Conservation (phyloP, 2,888 invertebrate species). For the Griposia aprilina region DNA sequence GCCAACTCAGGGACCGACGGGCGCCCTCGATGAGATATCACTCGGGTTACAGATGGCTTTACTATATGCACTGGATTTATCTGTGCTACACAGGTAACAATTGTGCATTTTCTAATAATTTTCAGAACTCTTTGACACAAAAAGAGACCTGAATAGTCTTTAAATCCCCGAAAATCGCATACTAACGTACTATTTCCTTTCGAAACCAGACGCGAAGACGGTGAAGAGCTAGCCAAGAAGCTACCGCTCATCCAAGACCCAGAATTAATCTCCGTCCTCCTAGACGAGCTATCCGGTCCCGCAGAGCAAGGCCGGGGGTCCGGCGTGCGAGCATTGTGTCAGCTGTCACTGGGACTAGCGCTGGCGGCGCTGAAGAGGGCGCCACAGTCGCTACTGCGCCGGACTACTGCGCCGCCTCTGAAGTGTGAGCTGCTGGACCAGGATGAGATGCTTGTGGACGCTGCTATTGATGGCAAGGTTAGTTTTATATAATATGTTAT, state of each 20-base stretch:
- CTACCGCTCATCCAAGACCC: constrained; percentile 92
- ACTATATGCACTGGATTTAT: constrained; percentile 95
- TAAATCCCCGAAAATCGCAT: too few species aligned
- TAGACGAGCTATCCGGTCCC: constrained; percentile 87
- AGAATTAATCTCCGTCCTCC: constrained; percentile 89
- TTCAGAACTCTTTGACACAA: too few species aligned
- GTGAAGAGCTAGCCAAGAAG: constrained; percentile 93
- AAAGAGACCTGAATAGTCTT: too few species aligned
- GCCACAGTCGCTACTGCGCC: constrained; percentile 80
- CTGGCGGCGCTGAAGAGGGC: constrained; percentile 85
- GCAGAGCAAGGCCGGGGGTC: constrained; percentile 48
- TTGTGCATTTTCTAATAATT: too few species aligned
- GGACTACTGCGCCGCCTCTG: constrained; percentile 58
- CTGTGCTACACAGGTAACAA: constrained; percentile 91
- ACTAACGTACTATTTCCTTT: neutral
- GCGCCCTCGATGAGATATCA: constrained; percentile 94
- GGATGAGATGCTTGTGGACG: constrained; percentile 95
- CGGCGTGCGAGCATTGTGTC: constrained; percentile 82
- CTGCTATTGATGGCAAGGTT: constrained; percentile 93
- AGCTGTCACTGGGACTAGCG: constrained; percentile 81
- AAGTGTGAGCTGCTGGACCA: constrained; percentile 91
- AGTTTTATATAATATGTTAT: neutral
- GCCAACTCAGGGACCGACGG: constrained; percentile 89
- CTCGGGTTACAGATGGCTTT: constrained; percentile 95
- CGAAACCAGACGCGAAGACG: constrained; percentile 92